Evolutionary conservation across 2,888 invertebrate species (phyloP).

Genomic region (Electrophaes corylata): DNA sequence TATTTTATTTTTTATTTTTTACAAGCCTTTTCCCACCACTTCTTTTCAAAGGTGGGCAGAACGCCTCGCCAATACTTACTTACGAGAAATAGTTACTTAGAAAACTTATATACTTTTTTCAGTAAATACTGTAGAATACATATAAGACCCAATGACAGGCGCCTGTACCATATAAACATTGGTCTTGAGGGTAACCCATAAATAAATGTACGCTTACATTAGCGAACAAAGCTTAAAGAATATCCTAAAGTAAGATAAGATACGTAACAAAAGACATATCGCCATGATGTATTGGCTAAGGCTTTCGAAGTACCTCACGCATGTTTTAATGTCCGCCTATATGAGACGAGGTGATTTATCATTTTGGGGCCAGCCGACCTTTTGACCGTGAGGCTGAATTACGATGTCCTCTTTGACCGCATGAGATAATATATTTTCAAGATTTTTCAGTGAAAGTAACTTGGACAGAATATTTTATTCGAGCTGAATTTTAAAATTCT

Average conservation of each 20-base stretch:
- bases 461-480: not conserved
- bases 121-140: too few species aligned
- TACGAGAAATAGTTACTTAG: too few species aligned
- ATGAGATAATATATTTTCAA: conserved; percentile 9
- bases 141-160: too few species aligned
- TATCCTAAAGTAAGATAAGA: conserved; percentile 23
- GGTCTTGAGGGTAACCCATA: conserved; percentile 2
- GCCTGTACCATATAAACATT: not conserved
- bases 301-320: conserved; percentile 49
- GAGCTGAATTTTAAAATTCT: not conserved
- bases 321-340: conserved; percentile 49
- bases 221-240: conserved; percentile 26
- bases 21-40: too few species aligned
- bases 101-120: too few species aligned
- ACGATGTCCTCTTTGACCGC: conserved; percentile 12
- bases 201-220: conserved; percentile 25
- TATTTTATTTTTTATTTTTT: too few species aligned
- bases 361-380: conserved; percentile 33
- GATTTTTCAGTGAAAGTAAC: not conserved
- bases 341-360: conserved; percentile 33
- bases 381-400: conserved; percentile 3
- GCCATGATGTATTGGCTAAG: conserved; percentile 40
- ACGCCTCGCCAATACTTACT: too few species aligned
- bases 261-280: conserved; percentile 30
- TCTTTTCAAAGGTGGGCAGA: too few species aligned